These are phyloP conservation scores for Gerris lacustris DNA, from an alignment of 2,888 invertebrate genomes.

Conservation along the genomic window DNA sequence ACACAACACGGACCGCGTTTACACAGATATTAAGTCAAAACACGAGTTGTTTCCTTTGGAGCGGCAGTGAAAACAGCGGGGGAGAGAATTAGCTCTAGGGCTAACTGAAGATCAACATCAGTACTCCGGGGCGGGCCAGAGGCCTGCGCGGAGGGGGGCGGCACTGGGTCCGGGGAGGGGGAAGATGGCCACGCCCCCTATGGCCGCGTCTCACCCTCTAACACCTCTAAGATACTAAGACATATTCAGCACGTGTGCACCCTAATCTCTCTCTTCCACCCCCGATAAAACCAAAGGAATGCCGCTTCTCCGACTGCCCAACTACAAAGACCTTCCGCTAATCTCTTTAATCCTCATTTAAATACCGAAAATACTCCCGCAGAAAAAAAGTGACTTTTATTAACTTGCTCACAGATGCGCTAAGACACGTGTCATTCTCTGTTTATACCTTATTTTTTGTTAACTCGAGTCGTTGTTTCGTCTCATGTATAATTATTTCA, in stretches of 20 bases:
- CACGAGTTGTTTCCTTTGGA: conserved; percentile 42
- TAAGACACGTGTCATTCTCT: too few species aligned
- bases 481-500: too few species aligned
- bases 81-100: conserved; percentile 38
- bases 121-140: conserved; percentile 20
- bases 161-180: conserved; percentile 16
- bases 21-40: conserved; percentile 55
- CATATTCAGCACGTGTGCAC: not conserved
- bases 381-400: not conserved
- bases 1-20: conserved; percentile 50
- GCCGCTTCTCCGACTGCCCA: not conserved
- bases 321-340: not conserved
- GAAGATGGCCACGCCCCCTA: conserved; percentile 11
- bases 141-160: conserved; percentile 6
- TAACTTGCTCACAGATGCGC: too few species aligned
- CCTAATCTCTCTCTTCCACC: conserved; percentile 1
- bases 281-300: not conserved
- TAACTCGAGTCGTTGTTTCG: too few species aligned
- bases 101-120: conserved; percentile 24
- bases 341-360: not conserved
- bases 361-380: not conserved
- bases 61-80: conserved; percentile 43
- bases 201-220: conserved; percentile 17
- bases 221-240: conserved; percentile 6
- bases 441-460: too few species aligned